These are phyloP conservation scores for Turnix velox DNA, from an alignment of 2,113 vertebrate genomes.

Conservation along the genomic window DNA sequence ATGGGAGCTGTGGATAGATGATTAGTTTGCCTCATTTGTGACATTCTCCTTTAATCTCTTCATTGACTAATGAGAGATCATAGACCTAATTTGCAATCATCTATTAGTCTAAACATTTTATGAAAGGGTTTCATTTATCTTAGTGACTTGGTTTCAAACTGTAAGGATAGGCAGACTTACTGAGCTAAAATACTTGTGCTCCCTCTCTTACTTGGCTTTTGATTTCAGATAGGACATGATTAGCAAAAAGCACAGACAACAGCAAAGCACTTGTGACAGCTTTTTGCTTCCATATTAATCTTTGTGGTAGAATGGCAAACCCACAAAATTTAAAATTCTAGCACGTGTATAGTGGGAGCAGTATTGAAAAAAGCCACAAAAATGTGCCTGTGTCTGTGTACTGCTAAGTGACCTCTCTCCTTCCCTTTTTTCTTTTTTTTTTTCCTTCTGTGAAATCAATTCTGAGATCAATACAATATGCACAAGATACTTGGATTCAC, in stretches of 20 bases:
- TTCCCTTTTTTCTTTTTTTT: not conserved
- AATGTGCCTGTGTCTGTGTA: not conserved
- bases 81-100: not conserved
- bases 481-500: not conserved
- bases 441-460: not conserved
- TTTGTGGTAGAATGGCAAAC: not conserved
- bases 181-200: not conserved
- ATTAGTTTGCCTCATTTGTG: not conserved
- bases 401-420: not conserved
- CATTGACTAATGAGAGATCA: not conserved
- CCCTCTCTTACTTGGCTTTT: not conserved
- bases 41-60: not conserved
- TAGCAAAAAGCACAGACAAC: not conserved
- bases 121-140: not conserved
- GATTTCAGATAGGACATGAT: not conserved
- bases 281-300: not conserved
- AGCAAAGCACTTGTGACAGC: not conserved
- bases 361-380: not conserved
- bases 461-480: not conserved
- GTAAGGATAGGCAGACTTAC: not conserved
- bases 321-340: not conserved
- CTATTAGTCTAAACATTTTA: slow-evolving; percentile 1
- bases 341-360: not conserved
- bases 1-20: not conserved
- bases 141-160: not conserved